Evolutionary conservation across 1,140 invertebrate genomes (phyloP).

Genomic region (Drosophila fuyamai): DNA sequence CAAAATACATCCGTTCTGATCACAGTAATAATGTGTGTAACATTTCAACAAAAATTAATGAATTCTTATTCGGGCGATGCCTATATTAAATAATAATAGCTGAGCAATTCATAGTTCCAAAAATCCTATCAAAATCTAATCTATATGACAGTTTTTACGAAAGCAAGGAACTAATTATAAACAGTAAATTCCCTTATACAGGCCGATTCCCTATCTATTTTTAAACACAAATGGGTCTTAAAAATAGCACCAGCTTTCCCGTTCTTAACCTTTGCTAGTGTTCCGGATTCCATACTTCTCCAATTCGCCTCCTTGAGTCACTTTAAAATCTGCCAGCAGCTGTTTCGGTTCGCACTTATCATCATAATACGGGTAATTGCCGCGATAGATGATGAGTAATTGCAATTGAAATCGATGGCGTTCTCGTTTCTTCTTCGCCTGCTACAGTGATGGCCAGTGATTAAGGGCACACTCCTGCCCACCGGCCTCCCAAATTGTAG

Average conservation of each 20-base stretch:
- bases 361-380: constrained; percentile 35
- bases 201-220: background rate
- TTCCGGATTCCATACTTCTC: constrained; percentile 11
- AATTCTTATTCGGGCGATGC: too few relatives aligned
- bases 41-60: too few relatives aligned
- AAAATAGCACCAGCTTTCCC: constrained; percentile 8
- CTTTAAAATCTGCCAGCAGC: constrained; percentile 22
- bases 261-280: constrained; percentile 26
- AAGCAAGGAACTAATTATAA: background rate
- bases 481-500: constrained; percentile 18
- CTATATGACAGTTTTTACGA: background rate
- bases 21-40: too few relatives aligned
- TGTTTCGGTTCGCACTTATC: constrained; percentile 43
- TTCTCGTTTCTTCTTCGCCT: background rate
- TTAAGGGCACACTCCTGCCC: constrained; percentile 21
- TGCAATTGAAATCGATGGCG: constrained; percentile 34
- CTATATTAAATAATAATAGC: too few relatives aligned
- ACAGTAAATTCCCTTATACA: too few relatives aligned
- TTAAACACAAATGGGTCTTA: background rate
- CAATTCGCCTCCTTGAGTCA: constrained; percentile 35
- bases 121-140: too few relatives aligned
- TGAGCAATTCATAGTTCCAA: too few relatives aligned
- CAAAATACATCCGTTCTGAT: too few relatives aligned
- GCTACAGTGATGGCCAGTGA: constrained; percentile 44
- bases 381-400: constrained; percentile 49